Conservation (phyloP, 2,888 invertebrate species). For the Rhogogaster chlorosoma region DNA sequence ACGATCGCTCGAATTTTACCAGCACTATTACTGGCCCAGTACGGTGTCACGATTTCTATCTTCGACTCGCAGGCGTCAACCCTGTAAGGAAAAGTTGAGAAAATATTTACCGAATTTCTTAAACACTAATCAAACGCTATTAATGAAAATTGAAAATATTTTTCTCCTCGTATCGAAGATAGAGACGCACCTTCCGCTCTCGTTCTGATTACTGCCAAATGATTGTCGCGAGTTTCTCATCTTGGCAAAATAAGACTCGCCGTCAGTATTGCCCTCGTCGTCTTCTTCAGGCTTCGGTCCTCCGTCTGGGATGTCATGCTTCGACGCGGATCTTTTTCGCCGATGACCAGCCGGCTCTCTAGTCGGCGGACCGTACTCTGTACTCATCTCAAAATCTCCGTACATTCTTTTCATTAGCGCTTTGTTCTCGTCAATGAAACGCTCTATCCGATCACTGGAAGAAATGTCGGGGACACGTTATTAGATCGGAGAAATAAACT, state of each 20-base stretch:
- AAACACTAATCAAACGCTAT: not conserved
- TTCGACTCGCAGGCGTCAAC: constrained; percentile 95
- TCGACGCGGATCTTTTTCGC: constrained; percentile 59
- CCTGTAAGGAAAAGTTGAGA: constrained; percentile 77
- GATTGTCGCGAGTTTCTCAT: constrained; percentile 80
- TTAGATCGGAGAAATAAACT: not conserved
- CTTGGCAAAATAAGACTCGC: constrained; percentile 80
- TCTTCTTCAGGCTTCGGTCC: constrained; percentile 70
- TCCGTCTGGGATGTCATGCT: constrained; percentile 70
- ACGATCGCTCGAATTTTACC: constrained; percentile 95
- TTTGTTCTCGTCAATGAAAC: constrained; percentile 96
- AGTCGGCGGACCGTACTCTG: constrained; percentile 80
- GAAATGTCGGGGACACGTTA: not conserved
- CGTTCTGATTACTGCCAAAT: constrained; percentile 78
- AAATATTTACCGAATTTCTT: not conserved
- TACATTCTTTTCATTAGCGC: constrained; percentile 96
- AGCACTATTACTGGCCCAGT: constrained; percentile 96
- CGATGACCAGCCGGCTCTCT: constrained; percentile 67
- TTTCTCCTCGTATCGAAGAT: not conserved
- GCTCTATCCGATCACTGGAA: constrained; percentile 92
- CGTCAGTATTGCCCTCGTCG: constrained; percentile 74
- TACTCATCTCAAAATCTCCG: constrained; percentile 89
- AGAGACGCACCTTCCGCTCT: constrained; percentile 79
- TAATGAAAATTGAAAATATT: not conserved
- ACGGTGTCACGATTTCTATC: constrained; percentile 95